A percentile compares a stretch with the other conserved stretches of the same genome.
These are phyloP conservation scores for Margaritifera margaritifera DNA, from an alignment of 2,888 invertebrate species.

Conservation along the genomic window DNA sequence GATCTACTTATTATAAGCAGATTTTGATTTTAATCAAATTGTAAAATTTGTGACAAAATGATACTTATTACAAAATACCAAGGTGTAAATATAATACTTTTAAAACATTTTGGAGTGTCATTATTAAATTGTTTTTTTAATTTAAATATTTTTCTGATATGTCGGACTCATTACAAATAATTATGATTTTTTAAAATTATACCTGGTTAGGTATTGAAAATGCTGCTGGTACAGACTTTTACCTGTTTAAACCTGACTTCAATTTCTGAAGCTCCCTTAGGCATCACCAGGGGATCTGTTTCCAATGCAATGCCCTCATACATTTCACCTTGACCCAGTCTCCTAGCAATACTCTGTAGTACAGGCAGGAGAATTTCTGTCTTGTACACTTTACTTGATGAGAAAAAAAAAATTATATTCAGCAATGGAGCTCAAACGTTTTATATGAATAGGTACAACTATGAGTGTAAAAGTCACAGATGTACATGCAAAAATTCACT, in stretches of 20 bases:
- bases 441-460: background rate
- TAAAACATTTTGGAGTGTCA: too few species aligned
- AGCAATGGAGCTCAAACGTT: background rate
- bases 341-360: conserved; percentile 67
- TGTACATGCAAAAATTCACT: background rate
- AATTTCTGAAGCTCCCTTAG: conserved; percentile 69
- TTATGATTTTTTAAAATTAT: too few species aligned
- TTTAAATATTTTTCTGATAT: too few species aligned
- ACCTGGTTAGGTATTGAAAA: too few species aligned
- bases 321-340: conserved; percentile 67
- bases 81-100: too few species aligned
- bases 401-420: conserved; percentile 1
- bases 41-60: too few species aligned
- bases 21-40: too few species aligned
- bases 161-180: too few species aligned
- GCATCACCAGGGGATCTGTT: conserved; percentile 66
- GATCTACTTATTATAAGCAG: too few species aligned
- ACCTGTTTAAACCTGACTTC: conserved; percentile 70
- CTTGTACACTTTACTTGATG: conserved; percentile 67
- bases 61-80: too few species aligned
- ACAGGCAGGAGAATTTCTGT: conserved; percentile 68
- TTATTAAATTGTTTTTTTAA: too few species aligned
- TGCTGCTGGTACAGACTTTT: conserved; percentile 1
- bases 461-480: background rate
- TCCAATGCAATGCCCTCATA: conserved; percentile 69